These are phyloP conservation scores for Amazona vittata DNA, from an alignment of 2,113 vertebrate species.

Conservation along the genomic window DNA sequence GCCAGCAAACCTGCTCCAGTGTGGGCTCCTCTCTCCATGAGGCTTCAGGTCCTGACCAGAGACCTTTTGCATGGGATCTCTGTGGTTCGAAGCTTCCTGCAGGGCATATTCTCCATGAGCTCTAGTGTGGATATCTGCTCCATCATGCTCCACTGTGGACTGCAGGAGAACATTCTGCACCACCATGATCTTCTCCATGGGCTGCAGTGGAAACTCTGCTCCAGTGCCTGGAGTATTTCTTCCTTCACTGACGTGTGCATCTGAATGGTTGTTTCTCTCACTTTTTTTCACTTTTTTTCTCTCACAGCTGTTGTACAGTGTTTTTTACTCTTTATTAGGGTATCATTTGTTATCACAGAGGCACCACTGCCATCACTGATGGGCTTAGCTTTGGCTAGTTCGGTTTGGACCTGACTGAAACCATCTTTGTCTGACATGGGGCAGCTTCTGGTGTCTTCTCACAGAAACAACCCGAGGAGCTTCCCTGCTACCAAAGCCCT, in stretches of 20 bases:
- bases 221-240: neutral
- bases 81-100: neutral
- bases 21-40: rapidly evolving
- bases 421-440: neutral
- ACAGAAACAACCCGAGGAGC: neutral
- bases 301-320: neutral
- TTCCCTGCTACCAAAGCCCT: neutral
- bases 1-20: neutral
- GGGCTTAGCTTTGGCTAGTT: neutral
- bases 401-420: neutral
- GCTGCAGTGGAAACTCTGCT: neutral
- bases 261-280: neutral
- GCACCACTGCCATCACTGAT: rapidly evolving
- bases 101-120: neutral
- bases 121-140: rapidly evolving
- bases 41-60: neutral
- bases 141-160: neutral
- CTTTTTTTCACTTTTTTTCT: neutral
- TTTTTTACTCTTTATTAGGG: neutral
- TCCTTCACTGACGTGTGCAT: neutral
- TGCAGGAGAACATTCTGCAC: neutral
- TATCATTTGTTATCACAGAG: neutral
- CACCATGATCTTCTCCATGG: neutral
- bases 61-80: rapidly evolving
- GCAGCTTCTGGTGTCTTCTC: neutral